Conservation (phyloP, 1,140 invertebrate species). For the Drusus annulatus region DNA sequence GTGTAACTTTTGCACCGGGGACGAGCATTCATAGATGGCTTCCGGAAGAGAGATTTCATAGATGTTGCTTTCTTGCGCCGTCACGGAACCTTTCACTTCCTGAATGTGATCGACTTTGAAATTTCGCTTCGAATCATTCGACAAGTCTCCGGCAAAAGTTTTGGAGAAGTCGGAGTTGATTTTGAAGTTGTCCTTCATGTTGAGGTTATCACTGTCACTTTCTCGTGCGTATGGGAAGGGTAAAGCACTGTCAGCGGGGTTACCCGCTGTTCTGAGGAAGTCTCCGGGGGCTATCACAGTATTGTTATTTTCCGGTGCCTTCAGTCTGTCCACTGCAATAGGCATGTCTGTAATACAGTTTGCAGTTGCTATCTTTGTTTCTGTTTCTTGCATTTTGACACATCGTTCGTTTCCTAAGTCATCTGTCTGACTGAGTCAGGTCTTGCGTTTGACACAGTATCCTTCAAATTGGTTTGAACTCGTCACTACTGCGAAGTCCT, state of each 20-base stretch:
- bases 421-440: slow-evolving; percentile 30
- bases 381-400: slow-evolving; percentile 57
- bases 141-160: slow-evolving; percentile 41
- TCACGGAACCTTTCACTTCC: slow-evolving; percentile 40
- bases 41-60: slow-evolving; percentile 40
- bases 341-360: slow-evolving; percentile 52
- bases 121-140: slow-evolving; percentile 26
- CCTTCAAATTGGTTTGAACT: no score
- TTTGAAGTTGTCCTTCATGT: slow-evolving; percentile 56
- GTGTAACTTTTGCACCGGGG: slow-evolving; percentile 6
- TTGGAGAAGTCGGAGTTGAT: slow-evolving; percentile 30
- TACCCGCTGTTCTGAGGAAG: slow-evolving; percentile 17
- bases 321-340: slow-evolving; percentile 52
- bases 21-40: slow-evolving; percentile 34
- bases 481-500: no score
- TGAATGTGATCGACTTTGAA: slow-evolving; percentile 40
- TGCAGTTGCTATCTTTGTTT: slow-evolving; percentile 45
- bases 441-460: background rate
- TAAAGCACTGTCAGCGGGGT: background rate
- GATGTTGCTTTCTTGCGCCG: slow-evolving; percentile 7
- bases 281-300: slow-evolving; percentile 43
- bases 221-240: slow-evolving; percentile 34
- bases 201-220: slow-evolving; percentile 35
- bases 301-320: slow-evolving; percentile 55
- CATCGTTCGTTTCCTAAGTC: slow-evolving; percentile 47